These are phyloP conservation scores for Nibea coibor DNA, from an alignment of 2,113 vertebrate species.

Conservation along the genomic window DNA sequence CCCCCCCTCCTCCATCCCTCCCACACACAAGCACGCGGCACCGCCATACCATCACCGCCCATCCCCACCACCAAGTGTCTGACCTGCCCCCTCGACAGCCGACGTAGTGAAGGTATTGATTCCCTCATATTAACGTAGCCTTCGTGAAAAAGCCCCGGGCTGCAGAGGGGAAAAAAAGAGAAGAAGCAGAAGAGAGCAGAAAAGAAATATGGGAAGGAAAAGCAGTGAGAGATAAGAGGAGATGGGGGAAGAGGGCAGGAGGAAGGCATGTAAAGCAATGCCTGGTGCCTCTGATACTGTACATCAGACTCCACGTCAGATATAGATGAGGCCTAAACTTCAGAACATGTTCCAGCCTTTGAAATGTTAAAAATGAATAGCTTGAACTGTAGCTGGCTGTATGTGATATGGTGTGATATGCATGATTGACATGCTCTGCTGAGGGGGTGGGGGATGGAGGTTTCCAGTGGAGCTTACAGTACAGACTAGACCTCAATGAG, in stretches of 20 bases:
- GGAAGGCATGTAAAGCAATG: constrained; percentile 12
- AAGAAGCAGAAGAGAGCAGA: constrained; percentile 11
- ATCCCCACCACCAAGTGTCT: constrained; percentile 32
- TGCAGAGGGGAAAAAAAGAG: constrained; percentile 29
- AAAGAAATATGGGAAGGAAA: constrained; percentile 7
- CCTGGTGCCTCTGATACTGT: constrained; percentile 37
- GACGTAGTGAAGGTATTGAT: constrained; percentile 65
- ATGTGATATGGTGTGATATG: neutral
- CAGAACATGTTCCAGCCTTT: neutral
- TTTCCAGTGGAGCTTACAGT: neutral
- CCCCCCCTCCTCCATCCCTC: neutral
- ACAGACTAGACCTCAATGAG: neutral
- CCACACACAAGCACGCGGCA: neutral
- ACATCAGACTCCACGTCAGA: constrained; percentile 40
- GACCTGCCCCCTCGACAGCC: constrained; percentile 46
- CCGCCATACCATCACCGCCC: neutral
- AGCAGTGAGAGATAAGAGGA: constrained; percentile 38
- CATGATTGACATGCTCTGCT: constrained; percentile 13
- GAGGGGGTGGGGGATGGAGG: neutral
- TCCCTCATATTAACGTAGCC: constrained; percentile 64
- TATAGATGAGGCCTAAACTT: constrained; percentile 32
- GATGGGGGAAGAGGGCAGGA: constrained; percentile 9
- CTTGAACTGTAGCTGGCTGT: constrained; percentile 3
- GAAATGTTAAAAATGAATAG: constrained; percentile 40
- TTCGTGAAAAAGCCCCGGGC: constrained; percentile 64